A percentile compares a stretch with the other conserved stretches of the same genome.
phyloP scores from a whole-genome alignment of 92 coral and sea anemone species.

The Parazoanthus atlanticus region DNA sequence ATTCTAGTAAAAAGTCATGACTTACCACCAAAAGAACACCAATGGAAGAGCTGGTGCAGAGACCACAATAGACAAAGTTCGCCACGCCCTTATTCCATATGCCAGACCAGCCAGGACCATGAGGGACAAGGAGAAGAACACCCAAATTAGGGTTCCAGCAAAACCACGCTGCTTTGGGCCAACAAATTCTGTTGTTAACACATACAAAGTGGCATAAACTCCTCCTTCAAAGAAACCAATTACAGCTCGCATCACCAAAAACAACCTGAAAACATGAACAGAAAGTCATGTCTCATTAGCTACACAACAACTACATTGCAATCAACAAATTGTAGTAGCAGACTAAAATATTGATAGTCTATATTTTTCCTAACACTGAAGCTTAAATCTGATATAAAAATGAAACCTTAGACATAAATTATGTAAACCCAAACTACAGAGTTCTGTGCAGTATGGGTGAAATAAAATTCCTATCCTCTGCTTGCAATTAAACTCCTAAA shows the following conservation, averaged over 20 bases:
- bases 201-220: slow-evolving; percentile 81
- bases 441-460: too few species aligned
- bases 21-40: slow-evolving; percentile 91
- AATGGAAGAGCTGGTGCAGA: slow-evolving; percentile 86
- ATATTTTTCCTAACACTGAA: too few species aligned
- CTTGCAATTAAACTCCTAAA: too few species aligned
- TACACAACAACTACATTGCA: too few species aligned
- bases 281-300: too few species aligned
- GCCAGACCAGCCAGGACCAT: slow-evolving; percentile 87
- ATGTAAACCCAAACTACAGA: too few species aligned
- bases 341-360: too few species aligned
- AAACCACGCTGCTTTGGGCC: slow-evolving; percentile 89
- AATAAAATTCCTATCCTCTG: too few species aligned
- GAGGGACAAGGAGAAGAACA: slow-evolving; percentile 71
- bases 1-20: background rate
- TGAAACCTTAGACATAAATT: too few species aligned
- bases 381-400: too few species aligned
- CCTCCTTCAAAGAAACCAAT: slow-evolving; percentile 93
- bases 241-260: slow-evolving; percentile 73
- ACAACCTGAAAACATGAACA: slow-evolving; percentile 60
- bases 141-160: slow-evolving; percentile 90
- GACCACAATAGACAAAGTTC: slow-evolving; percentile 83
- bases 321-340: too few species aligned
- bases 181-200: slow-evolving; percentile 94
- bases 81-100: slow-evolving; percentile 86